phyloP scores from a whole-genome alignment of 2,113 vertebrate genomes.

The Laticauda laticaudata region DNA sequence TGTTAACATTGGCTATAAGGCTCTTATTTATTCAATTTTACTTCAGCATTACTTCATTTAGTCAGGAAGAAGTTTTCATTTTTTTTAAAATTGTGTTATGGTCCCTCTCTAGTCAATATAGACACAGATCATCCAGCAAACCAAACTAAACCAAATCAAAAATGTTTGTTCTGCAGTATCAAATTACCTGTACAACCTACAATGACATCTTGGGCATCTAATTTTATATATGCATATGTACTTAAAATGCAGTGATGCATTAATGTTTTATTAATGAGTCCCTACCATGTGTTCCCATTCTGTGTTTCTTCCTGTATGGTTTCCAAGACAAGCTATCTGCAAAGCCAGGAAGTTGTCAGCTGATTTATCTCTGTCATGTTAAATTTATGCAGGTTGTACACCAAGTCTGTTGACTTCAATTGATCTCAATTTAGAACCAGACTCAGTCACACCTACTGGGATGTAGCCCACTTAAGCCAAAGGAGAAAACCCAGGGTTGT shows the following conservation, averaged over 20 bases:
- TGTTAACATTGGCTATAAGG: neutral
- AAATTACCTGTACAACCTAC: neutral
- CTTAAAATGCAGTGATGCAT: neutral
- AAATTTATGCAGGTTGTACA: neutral
- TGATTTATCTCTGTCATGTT: neutral
- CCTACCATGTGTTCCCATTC: neutral
- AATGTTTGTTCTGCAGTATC: neutral
- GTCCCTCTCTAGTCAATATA: neutral
- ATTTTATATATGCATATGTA: neutral
- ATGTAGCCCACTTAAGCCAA: slow-evolving; percentile 23
- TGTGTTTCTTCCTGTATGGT: neutral
- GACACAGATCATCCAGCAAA: neutral
- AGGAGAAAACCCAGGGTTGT: neutral
- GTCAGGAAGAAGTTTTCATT: neutral
- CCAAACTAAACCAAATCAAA: neutral
- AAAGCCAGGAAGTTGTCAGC: neutral
- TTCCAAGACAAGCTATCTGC: neutral
- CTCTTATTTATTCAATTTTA: neutral
- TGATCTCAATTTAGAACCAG: neutral
- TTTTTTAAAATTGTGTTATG: neutral
- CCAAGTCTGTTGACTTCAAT: neutral
- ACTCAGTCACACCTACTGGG: neutral
- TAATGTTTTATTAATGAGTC: neutral
- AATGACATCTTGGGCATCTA: neutral
- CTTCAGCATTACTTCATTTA: neutral